phyloP scores from a whole-genome alignment of 2,797 vertebrate species.

The Myiotriccus ornatus region DNA sequence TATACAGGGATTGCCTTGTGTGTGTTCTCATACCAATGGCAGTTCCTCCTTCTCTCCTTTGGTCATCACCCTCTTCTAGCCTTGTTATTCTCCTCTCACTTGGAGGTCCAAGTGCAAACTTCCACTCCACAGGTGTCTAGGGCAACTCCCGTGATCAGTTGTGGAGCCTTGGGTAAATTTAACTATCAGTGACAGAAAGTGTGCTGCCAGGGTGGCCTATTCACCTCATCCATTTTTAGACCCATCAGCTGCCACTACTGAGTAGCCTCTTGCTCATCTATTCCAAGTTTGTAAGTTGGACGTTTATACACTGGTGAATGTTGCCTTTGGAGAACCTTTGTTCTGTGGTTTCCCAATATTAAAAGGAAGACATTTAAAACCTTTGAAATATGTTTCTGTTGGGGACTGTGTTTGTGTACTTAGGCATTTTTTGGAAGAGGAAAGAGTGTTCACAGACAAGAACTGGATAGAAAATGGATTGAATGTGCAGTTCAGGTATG shows the following conservation, averaged over 20 bases:
- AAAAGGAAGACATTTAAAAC: not conserved
- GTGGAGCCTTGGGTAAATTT: not conserved
- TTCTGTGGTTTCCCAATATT: not conserved
- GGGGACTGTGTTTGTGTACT: not conserved
- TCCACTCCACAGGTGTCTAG: not conserved
- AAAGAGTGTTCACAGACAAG: not conserved
- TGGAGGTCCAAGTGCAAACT: not conserved
- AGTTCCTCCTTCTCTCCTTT: not conserved
- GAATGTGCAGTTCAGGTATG: not conserved
- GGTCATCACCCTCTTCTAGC: not conserved
- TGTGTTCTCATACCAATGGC: not conserved
- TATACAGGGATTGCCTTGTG: not conserved
- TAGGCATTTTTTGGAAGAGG: not conserved
- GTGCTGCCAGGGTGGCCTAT: not conserved
- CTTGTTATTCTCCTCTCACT: not conserved
- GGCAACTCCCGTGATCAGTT: not conserved
- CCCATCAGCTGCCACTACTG: not conserved
- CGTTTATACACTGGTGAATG: accelerated
- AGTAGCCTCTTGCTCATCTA: not conserved
- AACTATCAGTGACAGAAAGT: not conserved
- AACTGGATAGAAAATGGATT: not conserved
- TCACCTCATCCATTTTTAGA: not conserved
- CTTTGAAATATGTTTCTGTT: not conserved
- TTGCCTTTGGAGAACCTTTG: not conserved
- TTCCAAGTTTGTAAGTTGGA: not conserved